Percentiles rank a stretch among this genome's conserved stretches.
phyloP scores from a whole-genome alignment of 2,797 vertebrate genomes.

The Protonibea diacanthus region DNA sequence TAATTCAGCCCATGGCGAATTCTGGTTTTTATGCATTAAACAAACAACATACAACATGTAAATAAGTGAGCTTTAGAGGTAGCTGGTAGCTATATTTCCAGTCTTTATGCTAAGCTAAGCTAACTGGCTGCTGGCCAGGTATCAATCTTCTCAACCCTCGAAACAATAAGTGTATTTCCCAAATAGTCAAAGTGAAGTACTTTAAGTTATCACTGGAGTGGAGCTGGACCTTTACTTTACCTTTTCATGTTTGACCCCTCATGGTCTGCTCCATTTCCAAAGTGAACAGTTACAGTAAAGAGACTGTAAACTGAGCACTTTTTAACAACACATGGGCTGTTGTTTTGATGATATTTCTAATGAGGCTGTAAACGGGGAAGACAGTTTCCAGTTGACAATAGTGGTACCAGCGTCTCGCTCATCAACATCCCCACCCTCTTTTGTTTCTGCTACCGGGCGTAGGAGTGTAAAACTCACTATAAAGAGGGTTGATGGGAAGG shows the following conservation, averaged over 20 bases:
- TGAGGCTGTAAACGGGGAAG: slow-evolving; percentile 39
- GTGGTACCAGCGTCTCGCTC: slow-evolving; percentile 52
- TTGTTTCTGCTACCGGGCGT: slow-evolving; percentile 87
- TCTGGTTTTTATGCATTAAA: no score
- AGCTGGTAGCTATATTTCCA: not conserved
- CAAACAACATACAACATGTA: not conserved
- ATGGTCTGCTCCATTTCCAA: not conserved
- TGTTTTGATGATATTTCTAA: slow-evolving; percentile 34
- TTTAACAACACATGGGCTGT: slow-evolving; percentile 25
- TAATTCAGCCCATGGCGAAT: no score
- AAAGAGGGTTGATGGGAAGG: slow-evolving; percentile 93
- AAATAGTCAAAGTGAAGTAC: not conserved
- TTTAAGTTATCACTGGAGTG: not conserved
- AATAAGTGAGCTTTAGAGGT: not conserved
- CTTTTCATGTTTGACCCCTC: not conserved
- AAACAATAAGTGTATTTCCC: not conserved
- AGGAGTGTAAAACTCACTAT: slow-evolving; percentile 93
- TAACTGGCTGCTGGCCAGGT: not conserved
- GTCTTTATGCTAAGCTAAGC: not conserved
- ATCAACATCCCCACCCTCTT: slow-evolving; percentile 81
- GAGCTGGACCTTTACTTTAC: not conserved
- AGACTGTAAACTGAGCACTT: slow-evolving; percentile 14
- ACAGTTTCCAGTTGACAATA: slow-evolving; percentile 48
- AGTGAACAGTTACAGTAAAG: slow-evolving; percentile 6
- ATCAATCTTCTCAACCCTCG: slow-evolving; percentile 4